These are phyloP conservation scores for Galerucella calmariensis DNA, from an alignment of 2,888 invertebrate genomes.

Conservation along the genomic window DNA sequence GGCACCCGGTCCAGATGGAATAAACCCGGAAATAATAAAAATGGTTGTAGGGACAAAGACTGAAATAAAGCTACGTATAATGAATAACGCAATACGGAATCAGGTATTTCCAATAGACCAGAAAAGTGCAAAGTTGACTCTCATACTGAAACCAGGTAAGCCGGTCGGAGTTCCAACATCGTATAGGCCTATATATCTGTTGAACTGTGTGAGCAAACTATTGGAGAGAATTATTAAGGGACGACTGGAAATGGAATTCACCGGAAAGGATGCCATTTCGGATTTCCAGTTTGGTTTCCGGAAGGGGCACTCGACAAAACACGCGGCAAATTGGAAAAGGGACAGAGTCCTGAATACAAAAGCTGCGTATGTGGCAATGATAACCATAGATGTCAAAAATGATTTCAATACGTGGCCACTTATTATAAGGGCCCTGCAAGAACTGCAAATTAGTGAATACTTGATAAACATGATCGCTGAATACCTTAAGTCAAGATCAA, in stretches of 20 bases:
- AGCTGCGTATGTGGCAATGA: background rate
- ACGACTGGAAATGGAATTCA: too few species aligned
- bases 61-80: background rate
- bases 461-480: too few species aligned
- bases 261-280: background rate
- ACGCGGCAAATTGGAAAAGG: conserved; percentile 8
- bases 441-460: too few species aligned
- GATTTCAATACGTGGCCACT: too few species aligned
- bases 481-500: too few species aligned
- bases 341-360: background rate
- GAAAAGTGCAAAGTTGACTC: too few species aligned
- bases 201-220: conserved; percentile 14
- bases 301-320: conserved; percentile 1
- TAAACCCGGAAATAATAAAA: background rate
- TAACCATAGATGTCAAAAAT: too few species aligned
- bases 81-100: conserved; percentile 15
- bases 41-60: background rate
- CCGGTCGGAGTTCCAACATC: background rate
- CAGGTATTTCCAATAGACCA: too few species aligned
- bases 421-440: too few species aligned
- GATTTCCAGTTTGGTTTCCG: conserved; percentile 22
- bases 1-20: background rate
- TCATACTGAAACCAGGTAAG: conserved; percentile 19
- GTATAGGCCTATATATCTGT: conserved; percentile 5
- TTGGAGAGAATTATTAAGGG: too few species aligned